Evolutionary conservation across 2,113 vertebrate genomes (phyloP).

Genomic region (Malurus melanocephalus): DNA sequence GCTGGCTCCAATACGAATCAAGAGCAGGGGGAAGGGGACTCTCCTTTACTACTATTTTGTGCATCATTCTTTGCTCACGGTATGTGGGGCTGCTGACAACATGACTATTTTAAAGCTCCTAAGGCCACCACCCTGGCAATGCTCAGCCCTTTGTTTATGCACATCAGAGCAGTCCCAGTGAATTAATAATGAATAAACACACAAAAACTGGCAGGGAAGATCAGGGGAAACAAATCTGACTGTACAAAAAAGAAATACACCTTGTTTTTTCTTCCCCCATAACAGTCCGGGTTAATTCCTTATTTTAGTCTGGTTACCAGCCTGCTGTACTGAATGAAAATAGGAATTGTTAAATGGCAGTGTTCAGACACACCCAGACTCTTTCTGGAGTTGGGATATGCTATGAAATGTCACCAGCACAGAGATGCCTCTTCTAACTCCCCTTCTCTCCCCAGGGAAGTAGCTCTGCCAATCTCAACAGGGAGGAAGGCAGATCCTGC

Average conservation of each 20-base stretch:
- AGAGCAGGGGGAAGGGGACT: neutral
- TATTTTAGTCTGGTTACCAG: neutral
- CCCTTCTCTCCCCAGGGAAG: neutral
- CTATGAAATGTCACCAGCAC: neutral
- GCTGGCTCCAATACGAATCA: neutral
- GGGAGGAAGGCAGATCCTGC: neutral
- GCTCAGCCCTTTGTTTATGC: neutral
- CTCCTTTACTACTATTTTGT: neutral
- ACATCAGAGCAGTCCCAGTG: neutral
- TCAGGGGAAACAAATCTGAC: neutral
- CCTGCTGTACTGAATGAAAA: neutral
- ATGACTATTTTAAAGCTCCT: neutral
- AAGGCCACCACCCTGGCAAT: neutral
- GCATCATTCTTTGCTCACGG: neutral
- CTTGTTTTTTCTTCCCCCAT: neutral
- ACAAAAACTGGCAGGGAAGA: neutral
- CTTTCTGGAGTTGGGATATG: neutral
- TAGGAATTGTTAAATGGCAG: neutral
- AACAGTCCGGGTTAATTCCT: neutral
- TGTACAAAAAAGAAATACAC: neutral
- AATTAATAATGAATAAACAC: neutral
- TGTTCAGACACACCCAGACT: neutral
- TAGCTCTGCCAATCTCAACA: neutral
- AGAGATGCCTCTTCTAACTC: neutral
- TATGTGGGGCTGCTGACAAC: neutral